These are phyloP conservation scores for Sesia bembeciformis DNA, from an alignment of 2,888 invertebrate species.

Conservation along the genomic window DNA sequence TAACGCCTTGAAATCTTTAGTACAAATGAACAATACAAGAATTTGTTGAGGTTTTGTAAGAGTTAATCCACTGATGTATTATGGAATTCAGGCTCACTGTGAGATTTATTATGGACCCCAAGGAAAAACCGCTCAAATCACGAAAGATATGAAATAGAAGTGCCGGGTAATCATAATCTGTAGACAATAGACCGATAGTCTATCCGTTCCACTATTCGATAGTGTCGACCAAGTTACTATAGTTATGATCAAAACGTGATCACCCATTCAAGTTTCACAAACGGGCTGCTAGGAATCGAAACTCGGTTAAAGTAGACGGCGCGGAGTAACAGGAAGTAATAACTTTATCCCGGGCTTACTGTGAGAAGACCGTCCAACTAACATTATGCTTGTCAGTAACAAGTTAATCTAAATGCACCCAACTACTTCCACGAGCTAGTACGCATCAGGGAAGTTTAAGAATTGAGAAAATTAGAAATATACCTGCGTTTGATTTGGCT, in stretches of 20 bases:
- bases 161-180: too few species aligned
- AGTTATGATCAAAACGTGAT: slow-evolving; percentile 60
- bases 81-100: too few species aligned
- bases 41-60: too few species aligned
- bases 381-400: slow-evolving; percentile 72
- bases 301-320: slow-evolving; percentile 64
- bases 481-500: slow-evolving; percentile 40
- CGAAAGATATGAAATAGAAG: too few species aligned
- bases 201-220: slow-evolving; percentile 34
- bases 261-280: slow-evolving; percentile 65
- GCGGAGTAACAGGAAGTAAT: slow-evolving; percentile 68
- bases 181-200: background rate
- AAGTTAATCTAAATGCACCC: slow-evolving; percentile 72
- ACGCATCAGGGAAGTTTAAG: slow-evolving; percentile 65
- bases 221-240: slow-evolving; percentile 48
- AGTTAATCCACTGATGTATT: too few species aligned
- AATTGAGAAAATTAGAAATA: slow-evolving; percentile 55
- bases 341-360: slow-evolving; percentile 67
- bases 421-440: slow-evolving; percentile 53
- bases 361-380: slow-evolving; percentile 63
- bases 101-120: too few species aligned
- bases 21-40: too few species aligned
- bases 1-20: too few species aligned
- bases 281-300: slow-evolving; percentile 59
- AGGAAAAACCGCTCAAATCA: too few species aligned